Evolutionary conservation across 2,888 invertebrate genomes (phyloP).

Genomic region (Priocnemis perturbator): DNA sequence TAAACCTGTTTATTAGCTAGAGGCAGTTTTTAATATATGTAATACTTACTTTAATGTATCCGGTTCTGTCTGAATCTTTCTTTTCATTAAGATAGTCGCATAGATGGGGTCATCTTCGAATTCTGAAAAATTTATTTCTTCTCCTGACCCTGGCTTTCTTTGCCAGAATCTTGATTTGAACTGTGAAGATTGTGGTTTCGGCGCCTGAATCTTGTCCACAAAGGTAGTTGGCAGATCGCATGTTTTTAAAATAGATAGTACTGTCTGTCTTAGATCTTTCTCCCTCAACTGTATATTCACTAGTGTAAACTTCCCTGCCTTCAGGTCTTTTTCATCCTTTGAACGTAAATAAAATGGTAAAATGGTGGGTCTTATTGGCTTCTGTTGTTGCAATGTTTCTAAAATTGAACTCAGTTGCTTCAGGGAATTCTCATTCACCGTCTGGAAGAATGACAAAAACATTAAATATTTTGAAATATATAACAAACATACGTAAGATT

Average conservation of each 20-base stretch:
- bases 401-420: constrained; percentile 91
- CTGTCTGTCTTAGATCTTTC: constrained; percentile 82
- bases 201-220: constrained; percentile 84
- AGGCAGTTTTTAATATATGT: not conserved
- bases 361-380: constrained; percentile 79
- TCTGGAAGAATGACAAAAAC: constrained; percentile 77
- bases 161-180: constrained; percentile 62
- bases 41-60: constrained; percentile 69
- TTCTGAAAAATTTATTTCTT: constrained; percentile 67
- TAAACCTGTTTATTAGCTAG: not conserved
- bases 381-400: constrained; percentile 84
- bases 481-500: not conserved
- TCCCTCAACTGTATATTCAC: constrained; percentile 85
- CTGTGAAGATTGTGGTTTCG: constrained; percentile 49
- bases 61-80: constrained; percentile 74
- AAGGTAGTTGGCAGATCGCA: constrained; percentile 92
- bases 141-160: constrained; percentile 46
- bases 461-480: not conserved
- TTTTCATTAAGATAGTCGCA: constrained; percentile 76
- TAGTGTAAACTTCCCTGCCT: constrained; percentile 82
- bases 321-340: constrained; percentile 78
- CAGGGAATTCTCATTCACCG: constrained; percentile 92
- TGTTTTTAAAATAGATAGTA: constrained; percentile 85
- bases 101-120: constrained; percentile 77
- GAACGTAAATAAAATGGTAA: constrained; percentile 89